These are phyloP conservation scores for Itoplectis maculator DNA, from an alignment of 2,888 invertebrate species.

Conservation along the genomic window DNA sequence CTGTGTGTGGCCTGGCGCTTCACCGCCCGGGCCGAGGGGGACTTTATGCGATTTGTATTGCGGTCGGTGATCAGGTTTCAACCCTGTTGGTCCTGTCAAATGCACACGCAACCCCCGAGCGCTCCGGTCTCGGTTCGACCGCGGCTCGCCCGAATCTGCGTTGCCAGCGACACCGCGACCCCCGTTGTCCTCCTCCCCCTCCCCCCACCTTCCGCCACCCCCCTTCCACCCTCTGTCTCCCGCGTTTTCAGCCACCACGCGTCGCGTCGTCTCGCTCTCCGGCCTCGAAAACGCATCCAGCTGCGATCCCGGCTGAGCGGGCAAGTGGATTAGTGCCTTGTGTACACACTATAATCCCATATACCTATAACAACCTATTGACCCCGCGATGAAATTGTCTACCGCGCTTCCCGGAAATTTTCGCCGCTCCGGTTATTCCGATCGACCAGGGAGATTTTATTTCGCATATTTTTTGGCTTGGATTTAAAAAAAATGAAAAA, in stretches of 20 bases:
- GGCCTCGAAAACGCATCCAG: constrained; percentile 74
- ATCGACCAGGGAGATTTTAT: constrained; percentile 1
- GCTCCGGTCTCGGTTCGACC: constrained; percentile 58
- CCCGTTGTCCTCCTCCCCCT: constrained; percentile 53
- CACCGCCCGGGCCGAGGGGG: constrained; percentile 66
- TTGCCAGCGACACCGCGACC: constrained; percentile 38
- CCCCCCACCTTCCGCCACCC: constrained; percentile 66
- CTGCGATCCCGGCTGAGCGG: constrained; percentile 69
- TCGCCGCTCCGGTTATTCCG: constrained; percentile 55
- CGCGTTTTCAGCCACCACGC: too few species aligned
- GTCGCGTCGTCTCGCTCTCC: constrained; percentile 46
- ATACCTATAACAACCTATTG: constrained; percentile 73
- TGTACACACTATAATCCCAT: constrained; percentile 76
- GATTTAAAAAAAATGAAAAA: too few species aligned
- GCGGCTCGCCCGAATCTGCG: constrained; percentile 58
- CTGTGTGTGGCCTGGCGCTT: constrained; percentile 25
- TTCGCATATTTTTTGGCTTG: background rate
- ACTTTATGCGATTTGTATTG: constrained; percentile 78
- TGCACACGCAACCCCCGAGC: constrained; percentile 69
- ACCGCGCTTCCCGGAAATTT: constrained; percentile 49
- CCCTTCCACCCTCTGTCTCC: too few species aligned
- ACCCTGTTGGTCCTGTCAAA: constrained; percentile 79
- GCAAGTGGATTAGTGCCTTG: constrained; percentile 78
- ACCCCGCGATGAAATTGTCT: constrained; percentile 76
- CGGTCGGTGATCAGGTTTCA: constrained; percentile 73